A percentile compares a stretch with the other conserved stretches of the same genome.
These are phyloP conservation scores for Oscheius sp. DNA, from an alignment of 2,888 invertebrate species.

Conservation along the genomic window DNA sequence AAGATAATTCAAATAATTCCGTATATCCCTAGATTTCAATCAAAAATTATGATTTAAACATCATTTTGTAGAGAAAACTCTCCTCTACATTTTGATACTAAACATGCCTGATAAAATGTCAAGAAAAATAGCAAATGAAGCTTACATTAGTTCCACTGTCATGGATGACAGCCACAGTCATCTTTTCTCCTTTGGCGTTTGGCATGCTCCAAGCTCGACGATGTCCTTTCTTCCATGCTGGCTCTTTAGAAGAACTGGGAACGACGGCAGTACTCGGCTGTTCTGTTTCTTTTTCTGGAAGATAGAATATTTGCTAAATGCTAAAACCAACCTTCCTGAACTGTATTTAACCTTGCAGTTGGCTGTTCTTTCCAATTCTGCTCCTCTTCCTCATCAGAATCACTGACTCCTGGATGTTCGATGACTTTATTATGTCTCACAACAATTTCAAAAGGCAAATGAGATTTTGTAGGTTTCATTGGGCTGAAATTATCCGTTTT, in stretches of 20 bases:
- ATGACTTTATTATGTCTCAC: slow-evolving; percentile 66
- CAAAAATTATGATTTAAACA: no score
- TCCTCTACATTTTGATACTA: no score
- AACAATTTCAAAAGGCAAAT: slow-evolving; percentile 68
- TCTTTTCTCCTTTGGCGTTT: slow-evolving; percentile 66
- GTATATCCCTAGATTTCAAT: no score
- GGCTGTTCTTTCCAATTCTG: not conserved
- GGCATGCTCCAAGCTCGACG: slow-evolving; percentile 72
- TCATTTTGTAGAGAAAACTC: no score
- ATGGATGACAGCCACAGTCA: slow-evolving; percentile 67
- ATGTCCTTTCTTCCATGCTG: slow-evolving; percentile 66
- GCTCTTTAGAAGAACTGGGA: slow-evolving; percentile 13
- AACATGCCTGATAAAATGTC: no score
- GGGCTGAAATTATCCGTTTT: slow-evolving; percentile 26
- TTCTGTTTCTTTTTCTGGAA: slow-evolving; percentile 13
- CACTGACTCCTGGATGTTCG: slow-evolving; percentile 48
- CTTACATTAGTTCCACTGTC: slow-evolving; percentile 46
- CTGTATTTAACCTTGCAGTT: slow-evolving; percentile 33
- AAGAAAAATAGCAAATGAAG: not conserved
- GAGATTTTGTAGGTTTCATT: slow-evolving; percentile 8
- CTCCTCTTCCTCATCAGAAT: slow-evolving; percentile 29
- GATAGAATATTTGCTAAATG: not conserved
- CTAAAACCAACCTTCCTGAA: slow-evolving; percentile 37
- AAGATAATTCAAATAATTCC: no score
- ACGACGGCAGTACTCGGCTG: not conserved